Conservation (phyloP, 2,113 vertebrate genomes). For the Orientallactaga bullata region DNA sequence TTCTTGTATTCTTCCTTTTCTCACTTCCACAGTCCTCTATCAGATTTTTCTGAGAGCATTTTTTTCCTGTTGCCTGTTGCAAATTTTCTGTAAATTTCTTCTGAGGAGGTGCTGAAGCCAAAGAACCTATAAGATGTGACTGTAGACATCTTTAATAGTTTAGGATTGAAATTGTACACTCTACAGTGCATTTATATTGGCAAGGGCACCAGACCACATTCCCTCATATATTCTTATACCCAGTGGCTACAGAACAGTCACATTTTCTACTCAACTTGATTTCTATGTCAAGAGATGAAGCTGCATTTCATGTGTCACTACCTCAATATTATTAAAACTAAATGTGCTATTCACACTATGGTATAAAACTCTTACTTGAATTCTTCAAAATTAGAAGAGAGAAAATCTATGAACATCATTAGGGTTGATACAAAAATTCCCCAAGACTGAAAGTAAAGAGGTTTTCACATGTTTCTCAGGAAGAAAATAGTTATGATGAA, state of each 20-base stretch:
- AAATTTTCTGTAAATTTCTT: no score
- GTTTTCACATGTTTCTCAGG: not conserved
- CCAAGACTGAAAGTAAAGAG: slow-evolving; percentile 41
- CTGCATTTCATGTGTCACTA: slow-evolving; percentile 17
- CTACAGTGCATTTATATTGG: not conserved
- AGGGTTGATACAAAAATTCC: slow-evolving; percentile 42
- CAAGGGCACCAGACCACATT: not conserved
- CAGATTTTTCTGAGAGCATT: no score
- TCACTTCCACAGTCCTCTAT: no score
- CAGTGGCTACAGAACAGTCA: not conserved
- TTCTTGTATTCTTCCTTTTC: no score
- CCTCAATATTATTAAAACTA: slow-evolving; percentile 37
- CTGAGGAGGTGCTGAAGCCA: no score
- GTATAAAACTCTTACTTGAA: slow-evolving; percentile 38
- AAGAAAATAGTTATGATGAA: slow-evolving; percentile 33
- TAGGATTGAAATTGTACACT: not conserved
- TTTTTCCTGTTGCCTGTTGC: no score
- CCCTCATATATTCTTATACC: not conserved
- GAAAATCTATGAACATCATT: slow-evolving; percentile 57
- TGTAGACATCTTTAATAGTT: no score
- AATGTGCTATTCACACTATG: slow-evolving; percentile 11
- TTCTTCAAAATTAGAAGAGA: slow-evolving; percentile 63
- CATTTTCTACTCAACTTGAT: not conserved
- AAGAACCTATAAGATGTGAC: no score
- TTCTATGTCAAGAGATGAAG: slow-evolving; percentile 34